phyloP scores from a whole-genome alignment of 2,888 invertebrate genomes.

The Galeruca laticollis region DNA sequence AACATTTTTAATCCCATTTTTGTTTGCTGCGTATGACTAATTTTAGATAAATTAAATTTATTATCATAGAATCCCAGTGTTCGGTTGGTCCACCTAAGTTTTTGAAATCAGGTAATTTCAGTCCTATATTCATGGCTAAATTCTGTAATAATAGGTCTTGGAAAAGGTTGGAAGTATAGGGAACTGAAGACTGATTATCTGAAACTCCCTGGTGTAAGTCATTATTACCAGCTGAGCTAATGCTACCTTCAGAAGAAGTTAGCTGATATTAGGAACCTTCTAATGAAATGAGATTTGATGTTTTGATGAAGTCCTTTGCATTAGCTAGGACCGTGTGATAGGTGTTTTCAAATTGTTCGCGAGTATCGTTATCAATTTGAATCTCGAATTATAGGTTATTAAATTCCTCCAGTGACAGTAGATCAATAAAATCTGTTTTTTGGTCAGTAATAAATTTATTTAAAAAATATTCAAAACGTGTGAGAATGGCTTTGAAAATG shows the following conservation, averaged over 20 bases:
- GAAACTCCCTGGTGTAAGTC: background rate
- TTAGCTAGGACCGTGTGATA: background rate
- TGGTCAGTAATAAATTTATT: background rate
- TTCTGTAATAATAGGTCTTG: background rate
- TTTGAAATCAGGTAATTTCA: constrained; percentile 13
- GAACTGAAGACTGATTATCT: background rate
- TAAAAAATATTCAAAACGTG: background rate
- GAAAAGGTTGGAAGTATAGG: too few species aligned
- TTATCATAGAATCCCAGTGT: constrained; percentile 24
- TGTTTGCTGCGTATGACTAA: too few species aligned
- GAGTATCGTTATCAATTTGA: background rate
- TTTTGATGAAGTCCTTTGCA: background rate
- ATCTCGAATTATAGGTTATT: background rate
- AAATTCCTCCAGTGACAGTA: background rate
- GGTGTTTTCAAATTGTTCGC: background rate
- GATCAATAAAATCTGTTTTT: background rate
- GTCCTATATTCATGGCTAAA: background rate
- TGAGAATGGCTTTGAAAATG: too few species aligned
- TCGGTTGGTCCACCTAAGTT: constrained; percentile 29
- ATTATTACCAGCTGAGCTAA: background rate
- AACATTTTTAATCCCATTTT: constrained; percentile 8
- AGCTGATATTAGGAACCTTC: too few species aligned
- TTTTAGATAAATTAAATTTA: constrained; percentile 25
- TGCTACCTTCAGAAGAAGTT: background rate
- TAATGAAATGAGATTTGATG: too few species aligned